phyloP scores from a whole-genome alignment of 2,888 invertebrate species.

The Furcula furcula region DNA sequence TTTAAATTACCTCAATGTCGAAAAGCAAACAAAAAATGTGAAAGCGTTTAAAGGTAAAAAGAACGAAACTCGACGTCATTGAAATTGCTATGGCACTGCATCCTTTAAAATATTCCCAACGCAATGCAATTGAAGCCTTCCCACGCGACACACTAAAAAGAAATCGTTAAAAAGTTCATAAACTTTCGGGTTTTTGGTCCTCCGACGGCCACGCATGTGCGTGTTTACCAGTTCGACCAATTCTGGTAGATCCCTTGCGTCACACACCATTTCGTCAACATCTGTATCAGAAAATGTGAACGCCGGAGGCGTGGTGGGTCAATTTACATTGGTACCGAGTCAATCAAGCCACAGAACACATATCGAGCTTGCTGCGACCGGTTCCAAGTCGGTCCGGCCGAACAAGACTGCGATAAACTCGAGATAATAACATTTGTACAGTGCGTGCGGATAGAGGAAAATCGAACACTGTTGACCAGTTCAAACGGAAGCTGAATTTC shows the following conservation, averaged over 20 bases:
- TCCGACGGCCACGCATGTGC: slow-evolving; percentile 33
- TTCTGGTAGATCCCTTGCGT: slow-evolving; percentile 18
- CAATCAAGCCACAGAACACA: too few species aligned
- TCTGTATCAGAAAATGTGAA: slow-evolving; percentile 1
- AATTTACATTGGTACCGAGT: slow-evolving; percentile 31
- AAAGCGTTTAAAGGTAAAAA: slow-evolving; percentile 5
- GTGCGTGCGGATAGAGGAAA: slow-evolving; percentile 25
- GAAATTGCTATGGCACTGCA: slow-evolving; percentile 1
- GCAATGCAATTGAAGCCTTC: slow-evolving; percentile 26
- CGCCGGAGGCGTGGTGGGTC: slow-evolving; percentile 26
- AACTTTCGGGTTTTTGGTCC: slow-evolving; percentile 23
- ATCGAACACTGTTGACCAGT: slow-evolving; percentile 13
- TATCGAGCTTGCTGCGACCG: slow-evolving; percentile 65
- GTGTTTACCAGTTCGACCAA: slow-evolving; percentile 29
- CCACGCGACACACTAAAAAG: slow-evolving; percentile 21
- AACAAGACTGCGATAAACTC: slow-evolving; percentile 55
- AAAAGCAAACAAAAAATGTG: slow-evolving; percentile 10
- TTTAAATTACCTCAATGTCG: slow-evolving; percentile 1
- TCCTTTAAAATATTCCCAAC: slow-evolving; percentile 18
- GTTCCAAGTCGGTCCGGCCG: slow-evolving; percentile 53
- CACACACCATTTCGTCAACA: slow-evolving; percentile 7
- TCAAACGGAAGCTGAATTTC: slow-evolving; percentile 16
- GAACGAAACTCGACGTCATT: slow-evolving; percentile 1
- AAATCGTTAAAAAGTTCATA: slow-evolving; percentile 26
- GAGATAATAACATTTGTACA: slow-evolving; percentile 54